Conservation (phyloP, 2,888 invertebrate genomes). For the Odontocerum albicorne region DNA sequence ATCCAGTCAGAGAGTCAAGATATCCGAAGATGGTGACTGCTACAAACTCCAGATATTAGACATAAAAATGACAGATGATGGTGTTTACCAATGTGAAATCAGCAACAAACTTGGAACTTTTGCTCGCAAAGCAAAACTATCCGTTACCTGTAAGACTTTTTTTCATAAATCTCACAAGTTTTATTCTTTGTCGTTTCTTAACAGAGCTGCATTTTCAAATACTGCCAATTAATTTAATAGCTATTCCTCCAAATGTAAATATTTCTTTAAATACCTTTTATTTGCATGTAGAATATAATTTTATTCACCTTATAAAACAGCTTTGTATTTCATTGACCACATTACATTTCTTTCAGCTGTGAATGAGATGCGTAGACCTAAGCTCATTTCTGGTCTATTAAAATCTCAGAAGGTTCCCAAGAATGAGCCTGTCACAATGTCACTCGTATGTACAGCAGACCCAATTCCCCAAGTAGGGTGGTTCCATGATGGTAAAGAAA, state of each 20-base stretch:
- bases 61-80: slow-evolving; percentile 72
- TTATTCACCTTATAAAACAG: no score
- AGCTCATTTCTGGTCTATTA: slow-evolving; percentile 68
- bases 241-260: slow-evolving; percentile 3
- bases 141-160: slow-evolving; percentile 66
- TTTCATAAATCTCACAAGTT: slow-evolving; percentile 3
- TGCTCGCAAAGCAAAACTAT: slow-evolving; percentile 69
- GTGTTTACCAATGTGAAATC: slow-evolving; percentile 79
- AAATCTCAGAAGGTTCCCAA: slow-evolving; percentile 71
- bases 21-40: slow-evolving; percentile 67
- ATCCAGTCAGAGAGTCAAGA: slow-evolving; percentile 62
- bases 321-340: no score
- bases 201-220: slow-evolving; percentile 14
- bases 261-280: neutral
- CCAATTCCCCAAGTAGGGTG: slow-evolving; percentile 87
- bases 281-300: slow-evolving; percentile 8
- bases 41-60: slow-evolving; percentile 74
- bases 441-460: slow-evolving; percentile 82
- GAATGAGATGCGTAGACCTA: slow-evolving; percentile 76
- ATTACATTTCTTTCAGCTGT: slow-evolving; percentile 61
- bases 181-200: slow-evolving; percentile 15
- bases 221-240: neutral
- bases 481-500: slow-evolving; percentile 73
- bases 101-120: slow-evolving; percentile 83
- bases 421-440: slow-evolving; percentile 65